Evolutionary conservation across 2,113 vertebrate species (phyloP), one percentile per base, ranked within the genome.

Genomic region (Cololabis saira): DNA sequence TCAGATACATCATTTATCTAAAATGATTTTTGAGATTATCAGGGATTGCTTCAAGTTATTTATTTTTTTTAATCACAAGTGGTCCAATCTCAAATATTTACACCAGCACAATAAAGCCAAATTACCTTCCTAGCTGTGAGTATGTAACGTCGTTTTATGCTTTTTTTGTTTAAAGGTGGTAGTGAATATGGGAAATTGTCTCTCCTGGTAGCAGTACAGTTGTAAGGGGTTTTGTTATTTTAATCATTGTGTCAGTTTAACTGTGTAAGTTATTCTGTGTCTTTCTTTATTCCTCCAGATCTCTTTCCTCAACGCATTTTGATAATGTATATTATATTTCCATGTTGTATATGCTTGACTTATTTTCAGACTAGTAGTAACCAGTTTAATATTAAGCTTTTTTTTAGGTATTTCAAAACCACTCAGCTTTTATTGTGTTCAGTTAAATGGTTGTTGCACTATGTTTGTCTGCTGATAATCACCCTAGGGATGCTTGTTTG

Each of bases 391-490:
- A 33, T 65, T 62, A 70, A 54, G 21, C 47, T 41, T 55, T 12
- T 61, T 74, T 61, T 54, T n/a, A 60, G 30, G 8, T 54, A 50
- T 10, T 57, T 16, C 17, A 66, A 58, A 53, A 62, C 24, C 21
- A 74, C 47, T 70, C 12, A 50, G 6, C 49, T 44, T 37, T 61
- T 67, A 61, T 66, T 64, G 64, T 60, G n/a, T 56, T 63, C 27
- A 59, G 21, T 60, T 62, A 56, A 48, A 13, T 52, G 56, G 47
- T 67, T 43, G 57, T 64, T 68, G 48, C 17, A 14, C 50, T 52
- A 27, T 67, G 61, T 62, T 49, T 74, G 40, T 63, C 42, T 71
- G 80, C 60, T 76, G 76, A 74, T 82, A 61, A 77, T 70, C 13
- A 43, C 69, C 37, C 42, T 66, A 71, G 56, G 43, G 67, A 65